These are phyloP conservation scores for Pimpla rufipes DNA, from an alignment of 2,888 invertebrate species.

Conservation along the genomic window DNA sequence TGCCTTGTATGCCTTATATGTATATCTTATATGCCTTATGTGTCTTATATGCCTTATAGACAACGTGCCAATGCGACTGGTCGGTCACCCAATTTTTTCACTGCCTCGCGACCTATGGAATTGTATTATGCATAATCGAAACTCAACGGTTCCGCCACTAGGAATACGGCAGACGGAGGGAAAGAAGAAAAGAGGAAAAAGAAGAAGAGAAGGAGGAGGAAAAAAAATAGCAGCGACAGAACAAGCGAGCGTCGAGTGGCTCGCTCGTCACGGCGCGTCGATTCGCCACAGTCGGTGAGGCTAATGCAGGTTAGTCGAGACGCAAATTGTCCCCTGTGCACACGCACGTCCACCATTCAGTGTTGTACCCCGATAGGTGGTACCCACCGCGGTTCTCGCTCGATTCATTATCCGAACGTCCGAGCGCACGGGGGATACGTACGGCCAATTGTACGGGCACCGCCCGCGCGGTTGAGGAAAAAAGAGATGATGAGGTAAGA, in stretches of 20 bases:
- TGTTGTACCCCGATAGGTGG: neutral
- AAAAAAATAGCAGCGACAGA: conserved; percentile 48
- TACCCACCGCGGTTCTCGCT: neutral
- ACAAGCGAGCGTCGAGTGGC: conserved; percentile 65
- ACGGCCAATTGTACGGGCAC: neutral
- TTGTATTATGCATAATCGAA: conserved; percentile 56
- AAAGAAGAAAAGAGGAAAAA: conserved; percentile 42
- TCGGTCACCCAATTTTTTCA: conserved; percentile 50
- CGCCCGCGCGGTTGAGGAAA: conserved; percentile 4
- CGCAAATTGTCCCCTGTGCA: conserved; percentile 62
- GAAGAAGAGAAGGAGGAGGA: conserved; percentile 63
- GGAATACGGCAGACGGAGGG: neutral
- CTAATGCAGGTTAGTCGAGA: conserved; percentile 64
- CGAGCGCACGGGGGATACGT: neutral
- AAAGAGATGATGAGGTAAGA: conserved; percentile 63
- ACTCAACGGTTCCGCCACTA: conserved; percentile 14
- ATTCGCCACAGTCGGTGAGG: conserved; percentile 62
- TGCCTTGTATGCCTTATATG: neutral
- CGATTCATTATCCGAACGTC: conserved; percentile 49
- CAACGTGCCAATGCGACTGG: conserved; percentile 27
- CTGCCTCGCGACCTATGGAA: conserved; percentile 16
- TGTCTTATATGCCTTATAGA: conserved; percentile 34
- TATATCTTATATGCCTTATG: too few relatives aligned
- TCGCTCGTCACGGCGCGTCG: conserved; percentile 62
- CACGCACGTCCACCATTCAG: neutral